Base-by-base conservation (phyloP, 2,888 invertebrate genomes). In the Noctua janthina region DNA sequence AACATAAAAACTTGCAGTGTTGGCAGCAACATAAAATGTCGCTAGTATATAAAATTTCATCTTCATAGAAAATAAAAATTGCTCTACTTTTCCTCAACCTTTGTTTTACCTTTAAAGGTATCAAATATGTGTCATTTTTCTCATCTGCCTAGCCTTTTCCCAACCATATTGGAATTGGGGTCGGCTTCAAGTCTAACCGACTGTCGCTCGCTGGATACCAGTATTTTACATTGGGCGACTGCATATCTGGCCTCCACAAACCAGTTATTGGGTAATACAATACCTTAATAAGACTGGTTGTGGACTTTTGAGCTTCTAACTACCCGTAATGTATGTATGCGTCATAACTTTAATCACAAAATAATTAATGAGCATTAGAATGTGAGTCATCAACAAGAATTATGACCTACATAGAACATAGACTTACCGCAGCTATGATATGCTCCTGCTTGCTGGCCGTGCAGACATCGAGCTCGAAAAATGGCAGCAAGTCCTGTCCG, bases 371-470 rank as follows among this genome's bases (percentile, higher is more conserved):
- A 70, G 15, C 13, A 51, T 66, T 39, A n/a, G 17, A 64, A 29
- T 43, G 29, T 56, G 15, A 56, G 39, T 72, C 35, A 11, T 46
- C 23, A 71, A 15, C 15, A 64, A 23, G n/a, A 49, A 59, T 51
- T 20, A 56, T 56, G 1, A 20, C 46, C 2, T 13, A 1, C 46
- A 20, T 29, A 23, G 11, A 64, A 54, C 10, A 51, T 8, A 7
- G 35, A 92, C 97, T 95, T 90, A 98, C 98, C 93, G 99, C 99
- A 15, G 99, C 98, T 67, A 99, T 98, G 66, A 99, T 98, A 92
- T 99, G 99, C 91, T 99, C 99, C 94, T 99, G 98, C 91, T 98
- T 98, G 90, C 98, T 98, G 23, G 99, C 99, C 6, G 99, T 99
- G 93, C 99, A 99, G 66, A 98, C 98, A 94, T 99, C 99, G 23